Base-by-base conservation (phyloP, 2,888 invertebrate species). In the Ennomos quercinarius region DNA sequence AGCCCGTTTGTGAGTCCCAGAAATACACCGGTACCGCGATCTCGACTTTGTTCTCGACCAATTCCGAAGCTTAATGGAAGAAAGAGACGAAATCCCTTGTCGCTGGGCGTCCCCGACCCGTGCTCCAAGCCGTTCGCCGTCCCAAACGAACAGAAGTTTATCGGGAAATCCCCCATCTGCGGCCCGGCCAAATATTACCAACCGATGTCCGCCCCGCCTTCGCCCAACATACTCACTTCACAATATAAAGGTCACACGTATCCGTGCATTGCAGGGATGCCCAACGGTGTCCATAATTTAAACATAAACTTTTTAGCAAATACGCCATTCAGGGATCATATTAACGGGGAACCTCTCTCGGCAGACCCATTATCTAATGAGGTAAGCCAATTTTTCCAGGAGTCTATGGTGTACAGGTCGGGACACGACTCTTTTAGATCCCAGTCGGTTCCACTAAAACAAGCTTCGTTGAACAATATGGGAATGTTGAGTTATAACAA, bases 1-100 rank as follows among this genome's bases (percentile, higher is more conserved):
- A 96, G 96, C 81, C 96, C 96, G 0, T 97, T 97, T 82, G 96
- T 97, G 10, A 97, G 97, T 70, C 97, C 97, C 0, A 90, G 96
- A 42, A 94, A 95, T 71, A 96, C 97, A 0, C 96, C 96, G 6
- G 94, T 96, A 50, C 95, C 95, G 5, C 93, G 96, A 27, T 94
- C 95, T 0, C 93, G 95, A 27, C 93, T 93, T 56, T 93, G 94
- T 46, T 94, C 94, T 8, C 90, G 93, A 17, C 90, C 93, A 1
- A 90, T 90, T 61, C 91, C 92, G 2, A 91, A 90, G 67, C 84
- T 83, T 27, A 89, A 85, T 47, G 87, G 85, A 10, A 78, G 89
- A 43, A 88, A 86, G 67, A 72, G 83, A 52, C 86, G 91, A 3
- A 88, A 87, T 50, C 86, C 82, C 9, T 68, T 90, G 10, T 81